These are phyloP conservation scores for Nasonia vitripennis DNA, from an alignment of 1,140 invertebrate species.

Conservation along the genomic window DNA sequence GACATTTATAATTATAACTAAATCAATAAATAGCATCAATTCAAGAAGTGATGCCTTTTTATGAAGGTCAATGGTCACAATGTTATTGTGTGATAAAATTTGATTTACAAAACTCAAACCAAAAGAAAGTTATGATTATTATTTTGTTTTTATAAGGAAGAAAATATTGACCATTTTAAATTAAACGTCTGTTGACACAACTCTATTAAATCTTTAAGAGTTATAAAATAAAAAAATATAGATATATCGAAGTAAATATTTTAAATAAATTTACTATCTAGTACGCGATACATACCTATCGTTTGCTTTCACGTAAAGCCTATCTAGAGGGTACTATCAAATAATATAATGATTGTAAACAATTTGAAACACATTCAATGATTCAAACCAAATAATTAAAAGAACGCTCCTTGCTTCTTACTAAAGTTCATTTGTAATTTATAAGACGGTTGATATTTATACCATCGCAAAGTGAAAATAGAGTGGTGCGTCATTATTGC, in stretches of 20 bases:
- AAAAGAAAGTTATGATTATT: too few relatives aligned
- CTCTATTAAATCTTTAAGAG: too few relatives aligned
- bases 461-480: background rate
- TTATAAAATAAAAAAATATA: background rate
- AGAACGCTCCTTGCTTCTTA: conserved; percentile 17
- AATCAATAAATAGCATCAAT: background rate
- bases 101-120: too few relatives aligned
- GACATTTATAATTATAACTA: background rate
- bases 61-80: background rate
- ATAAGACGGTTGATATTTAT: background rate
- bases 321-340: conserved; percentile 28
- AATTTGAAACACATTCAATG: background rate
- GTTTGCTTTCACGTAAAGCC: background rate
- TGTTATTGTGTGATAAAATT: background rate
- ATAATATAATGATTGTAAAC: background rate
- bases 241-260: background rate
- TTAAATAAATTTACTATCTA: background rate
- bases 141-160: too few relatives aligned
- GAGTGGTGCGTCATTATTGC: background rate
- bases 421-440: conserved; percentile 18
- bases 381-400: background rate
- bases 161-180: too few relatives aligned
- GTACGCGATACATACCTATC: background rate
- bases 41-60: background rate
- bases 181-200: too few relatives aligned